A percentile compares a stretch with the other conserved stretches of the same genome.
Evolutionary conservation across 2,113 vertebrate species (phyloP).

Genomic region (Oncorhynchus kisutch): DNA sequence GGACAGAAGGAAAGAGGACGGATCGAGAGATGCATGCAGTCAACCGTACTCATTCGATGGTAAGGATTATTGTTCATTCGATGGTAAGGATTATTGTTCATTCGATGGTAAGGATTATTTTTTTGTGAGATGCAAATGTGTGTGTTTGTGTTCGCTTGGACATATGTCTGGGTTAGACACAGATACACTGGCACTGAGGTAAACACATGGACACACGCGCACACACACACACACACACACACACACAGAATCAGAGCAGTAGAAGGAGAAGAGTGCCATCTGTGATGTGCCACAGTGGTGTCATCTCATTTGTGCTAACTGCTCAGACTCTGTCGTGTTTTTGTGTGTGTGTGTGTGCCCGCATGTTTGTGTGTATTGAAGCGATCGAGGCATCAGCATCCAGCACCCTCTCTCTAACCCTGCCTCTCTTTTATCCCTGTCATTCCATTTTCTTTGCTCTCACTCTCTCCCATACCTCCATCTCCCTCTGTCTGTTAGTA

Average conservation of each 20-base stretch:
- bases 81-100: no score
- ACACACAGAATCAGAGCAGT: constrained; percentile 12
- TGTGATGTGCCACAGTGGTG: constrained; percentile 25
- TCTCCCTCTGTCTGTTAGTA: neutral
- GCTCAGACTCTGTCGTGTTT: neutral
- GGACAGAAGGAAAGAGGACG: no score
- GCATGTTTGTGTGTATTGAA: no score
- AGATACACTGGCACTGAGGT: neutral
- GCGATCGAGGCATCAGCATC: no score
- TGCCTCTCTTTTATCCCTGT: neutral
- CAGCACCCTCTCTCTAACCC: neutral
- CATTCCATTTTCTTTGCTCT: neutral
- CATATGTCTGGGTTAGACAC: neutral
- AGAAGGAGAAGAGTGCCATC: constrained; percentile 22
- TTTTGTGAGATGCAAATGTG: no score
- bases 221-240: neutral
- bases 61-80: no score
- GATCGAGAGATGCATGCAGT: no score
- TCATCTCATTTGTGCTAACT: neutral
- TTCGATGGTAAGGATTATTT: no score
- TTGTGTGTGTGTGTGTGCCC: no score
- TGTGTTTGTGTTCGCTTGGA: neutral
- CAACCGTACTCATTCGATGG: no score
- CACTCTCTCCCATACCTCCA: neutral
- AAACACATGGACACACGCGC: neutral